A percentile compares a stretch with the other conserved stretches of the same genome.
Conservation (phyloP, 1,140 invertebrate genomes). For the Eriosoma lanigerum region DNA sequence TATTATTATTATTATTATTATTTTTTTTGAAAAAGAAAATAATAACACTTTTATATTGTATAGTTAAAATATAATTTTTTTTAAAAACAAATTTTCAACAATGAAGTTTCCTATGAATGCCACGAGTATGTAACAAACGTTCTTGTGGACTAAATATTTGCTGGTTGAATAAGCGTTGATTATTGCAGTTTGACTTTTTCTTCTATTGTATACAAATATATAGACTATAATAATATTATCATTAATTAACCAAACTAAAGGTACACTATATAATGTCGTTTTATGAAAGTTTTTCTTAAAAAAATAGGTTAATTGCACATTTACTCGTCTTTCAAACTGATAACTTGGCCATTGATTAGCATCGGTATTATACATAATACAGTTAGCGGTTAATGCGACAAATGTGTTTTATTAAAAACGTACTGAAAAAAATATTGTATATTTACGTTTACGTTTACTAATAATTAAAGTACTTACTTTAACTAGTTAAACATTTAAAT, state of each 20-base stretch:
- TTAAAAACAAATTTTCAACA: neutral
- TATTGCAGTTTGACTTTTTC: conserved; percentile 24
- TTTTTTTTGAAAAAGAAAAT: no score
- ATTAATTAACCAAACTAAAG: conserved; percentile 19
- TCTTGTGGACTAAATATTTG: neutral
- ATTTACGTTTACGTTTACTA: no score
- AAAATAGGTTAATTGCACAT: conserved; percentile 30
- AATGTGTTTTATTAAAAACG: conserved; percentile 23
- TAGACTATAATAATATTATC: neutral
- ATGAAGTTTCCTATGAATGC: neutral
- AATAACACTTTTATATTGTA: no score
- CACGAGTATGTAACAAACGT: neutral
- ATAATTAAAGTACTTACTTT: no score
- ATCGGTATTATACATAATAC: neutral
- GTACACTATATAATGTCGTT: neutral
- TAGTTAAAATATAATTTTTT: no score
- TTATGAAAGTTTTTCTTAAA: conserved; percentile 24
- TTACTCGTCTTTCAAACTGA: conserved; percentile 23
- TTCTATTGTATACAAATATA: conserved; percentile 31
- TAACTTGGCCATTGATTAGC: conserved; percentile 13
- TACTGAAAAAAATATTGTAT: no score
- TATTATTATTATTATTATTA: no score
- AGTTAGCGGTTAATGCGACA: neutral
- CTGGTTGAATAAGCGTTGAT: conserved; percentile 28
- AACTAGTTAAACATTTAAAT: no score